A percentile compares a stretch with the other conserved stretches of the same genome.
These are phyloP conservation scores for Muraenolepis orangiensis DNA, from an alignment of 2,797 vertebrate species.

Conservation along the genomic window DNA sequence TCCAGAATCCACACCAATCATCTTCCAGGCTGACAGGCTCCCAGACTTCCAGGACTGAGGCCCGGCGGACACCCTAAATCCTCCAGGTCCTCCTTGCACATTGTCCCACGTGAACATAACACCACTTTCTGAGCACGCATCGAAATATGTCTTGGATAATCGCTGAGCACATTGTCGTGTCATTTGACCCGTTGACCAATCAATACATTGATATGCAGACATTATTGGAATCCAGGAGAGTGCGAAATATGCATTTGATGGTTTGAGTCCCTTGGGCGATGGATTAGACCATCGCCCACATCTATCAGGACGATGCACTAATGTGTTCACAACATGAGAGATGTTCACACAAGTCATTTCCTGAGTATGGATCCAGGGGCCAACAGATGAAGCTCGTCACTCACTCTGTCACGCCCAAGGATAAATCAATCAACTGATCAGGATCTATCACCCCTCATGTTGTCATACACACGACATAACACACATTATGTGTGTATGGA, in stretches of 20 bases:
- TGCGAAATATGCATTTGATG: not conserved
- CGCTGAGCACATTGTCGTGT: not conserved
- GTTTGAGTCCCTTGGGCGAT: not conserved
- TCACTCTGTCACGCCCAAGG: conserved; percentile 1
- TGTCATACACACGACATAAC: not conserved
- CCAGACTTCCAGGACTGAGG: not conserved
- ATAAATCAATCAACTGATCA: not conserved
- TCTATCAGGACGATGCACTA: not conserved
- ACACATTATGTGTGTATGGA: not conserved
- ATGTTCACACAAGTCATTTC: not conserved
- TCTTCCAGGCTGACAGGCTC: not conserved
- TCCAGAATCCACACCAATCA: not conserved
- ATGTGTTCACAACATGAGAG: not conserved
- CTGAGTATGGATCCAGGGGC: not conserved
- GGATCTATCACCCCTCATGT: not conserved
- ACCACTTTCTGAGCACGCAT: not conserved
- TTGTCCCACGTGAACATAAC: not conserved
- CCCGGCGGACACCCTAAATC: not conserved
- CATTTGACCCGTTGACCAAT: not conserved
- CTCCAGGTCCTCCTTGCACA: not conserved
- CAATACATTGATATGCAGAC: not conserved
- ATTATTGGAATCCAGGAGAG: not conserved
- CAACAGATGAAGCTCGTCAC: not conserved
- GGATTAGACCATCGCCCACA: not conserved
- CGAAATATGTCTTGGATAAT: not conserved